Conservation (phyloP, 1,140 invertebrate genomes). For the Leptinotarsa defecta region DNA sequence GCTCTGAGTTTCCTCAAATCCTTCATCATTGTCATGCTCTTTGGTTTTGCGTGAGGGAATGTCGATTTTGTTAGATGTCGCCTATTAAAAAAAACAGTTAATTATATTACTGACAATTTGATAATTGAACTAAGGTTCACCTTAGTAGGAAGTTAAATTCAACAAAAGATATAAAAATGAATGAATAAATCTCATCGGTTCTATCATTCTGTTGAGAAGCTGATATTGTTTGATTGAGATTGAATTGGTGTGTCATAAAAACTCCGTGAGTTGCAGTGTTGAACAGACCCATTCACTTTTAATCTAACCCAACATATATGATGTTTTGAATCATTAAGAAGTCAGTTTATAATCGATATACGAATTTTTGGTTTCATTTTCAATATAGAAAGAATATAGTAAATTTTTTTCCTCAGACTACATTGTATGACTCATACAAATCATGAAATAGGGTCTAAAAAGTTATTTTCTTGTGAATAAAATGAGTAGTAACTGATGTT, state of each 20-base stretch:
- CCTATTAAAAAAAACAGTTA: constrained; percentile 15
- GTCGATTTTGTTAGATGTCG: constrained; percentile 45
- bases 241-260: no score
- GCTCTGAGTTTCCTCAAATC: constrained; percentile 87
- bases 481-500: not conserved
- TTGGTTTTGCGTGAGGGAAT: constrained; percentile 40
- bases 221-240: no score
- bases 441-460: no score
- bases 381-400: no score
- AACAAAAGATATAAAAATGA: not conserved
- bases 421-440: no score
- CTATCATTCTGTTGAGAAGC: no score
- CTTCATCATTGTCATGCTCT: constrained; percentile 74
- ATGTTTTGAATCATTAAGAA: not conserved
- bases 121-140: not conserved
- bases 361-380: no score
- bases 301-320: no score
- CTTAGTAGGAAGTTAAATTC: not conserved
- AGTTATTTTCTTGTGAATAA: no score
- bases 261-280: no score
- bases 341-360: not conserved
- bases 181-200: not conserved
- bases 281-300: no score
- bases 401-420: no score
- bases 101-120: not conserved